Evolutionary conservation across 2,113 vertebrate genomes (phyloP).

Genomic region (Isurus oxyrinchus): DNA sequence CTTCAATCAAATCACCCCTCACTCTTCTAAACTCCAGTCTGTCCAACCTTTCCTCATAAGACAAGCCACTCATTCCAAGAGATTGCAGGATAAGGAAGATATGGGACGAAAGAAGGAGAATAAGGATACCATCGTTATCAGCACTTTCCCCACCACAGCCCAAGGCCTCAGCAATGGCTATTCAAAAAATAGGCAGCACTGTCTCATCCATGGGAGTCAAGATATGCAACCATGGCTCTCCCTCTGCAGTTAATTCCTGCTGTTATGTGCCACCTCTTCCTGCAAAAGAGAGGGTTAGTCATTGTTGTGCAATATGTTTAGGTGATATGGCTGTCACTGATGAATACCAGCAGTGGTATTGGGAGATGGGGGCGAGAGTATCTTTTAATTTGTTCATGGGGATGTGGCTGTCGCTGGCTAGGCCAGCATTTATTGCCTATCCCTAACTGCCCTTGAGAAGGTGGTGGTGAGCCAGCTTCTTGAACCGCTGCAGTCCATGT

Average conservation of each 20-base stretch:
- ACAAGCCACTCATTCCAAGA: not conserved
- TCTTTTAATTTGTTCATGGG: not conserved
- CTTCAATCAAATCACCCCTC: no score
- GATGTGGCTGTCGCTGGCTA: not conserved
- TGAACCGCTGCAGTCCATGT: not conserved
- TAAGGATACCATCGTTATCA: not conserved
- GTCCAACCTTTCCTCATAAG: no score
- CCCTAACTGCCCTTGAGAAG: not conserved
- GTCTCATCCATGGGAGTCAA: not conserved
- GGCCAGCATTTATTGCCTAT: no score
- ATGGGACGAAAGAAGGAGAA: not conserved
- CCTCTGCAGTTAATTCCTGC: not conserved
- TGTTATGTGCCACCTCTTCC: not conserved
- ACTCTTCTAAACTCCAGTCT: no score
- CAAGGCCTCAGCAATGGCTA: not conserved
- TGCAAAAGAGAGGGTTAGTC: not conserved
- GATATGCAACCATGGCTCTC: not conserved
- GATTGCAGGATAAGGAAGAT: not conserved
- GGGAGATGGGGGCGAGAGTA: not conserved
- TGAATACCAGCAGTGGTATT: not conserved
- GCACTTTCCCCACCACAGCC: not conserved
- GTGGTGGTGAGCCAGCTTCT: not conserved
- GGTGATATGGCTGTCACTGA: not conserved
- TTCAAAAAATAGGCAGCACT: not conserved
- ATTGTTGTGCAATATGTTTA: not conserved